Evolutionary conservation across 2,797 vertebrate species (phyloP).

Genomic region (Melanotaenia parkinsoni): DNA sequence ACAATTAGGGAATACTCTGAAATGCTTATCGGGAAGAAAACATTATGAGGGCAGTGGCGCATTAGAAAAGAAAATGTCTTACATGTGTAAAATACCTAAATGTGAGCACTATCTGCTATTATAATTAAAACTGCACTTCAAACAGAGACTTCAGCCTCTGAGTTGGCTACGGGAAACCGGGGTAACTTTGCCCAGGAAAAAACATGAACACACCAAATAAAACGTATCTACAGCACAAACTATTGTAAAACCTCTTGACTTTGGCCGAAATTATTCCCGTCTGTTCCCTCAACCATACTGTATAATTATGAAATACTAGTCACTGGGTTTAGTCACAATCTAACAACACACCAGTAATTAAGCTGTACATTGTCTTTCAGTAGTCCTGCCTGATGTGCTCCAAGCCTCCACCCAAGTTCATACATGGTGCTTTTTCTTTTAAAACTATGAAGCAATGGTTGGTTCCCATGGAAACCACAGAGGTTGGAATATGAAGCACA

Average conservation of each 20-base stretch:
- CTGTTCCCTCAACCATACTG: constrained; percentile 30
- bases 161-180: constrained; percentile 14
- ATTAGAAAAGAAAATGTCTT: constrained; percentile 56
- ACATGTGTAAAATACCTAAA: constrained; percentile 58
- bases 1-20: constrained; percentile 70
- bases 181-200: constrained; percentile 10
- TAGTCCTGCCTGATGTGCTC: constrained; percentile 19
- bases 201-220: constrained; percentile 35
- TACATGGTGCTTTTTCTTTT: constrained; percentile 1
- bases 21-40: constrained; percentile 74
- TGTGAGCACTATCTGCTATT: constrained; percentile 49
- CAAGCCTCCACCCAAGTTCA: constrained; percentile 41
- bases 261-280: constrained; percentile 44
- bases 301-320: constrained; percentile 68
- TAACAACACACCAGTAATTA: constrained; percentile 66
- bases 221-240: constrained; percentile 26
- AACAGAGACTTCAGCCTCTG: constrained; percentile 45
- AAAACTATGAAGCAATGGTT: background rate
- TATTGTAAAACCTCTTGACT: constrained; percentile 42
- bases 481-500: constrained; percentile 39
- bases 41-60: constrained; percentile 50
- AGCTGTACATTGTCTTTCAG: constrained; percentile 47
- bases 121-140: constrained; percentile 72
- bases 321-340: constrained; percentile 39
- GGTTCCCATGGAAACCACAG: constrained; percentile 47